phyloP scores from a whole-genome alignment of 2,797 vertebrate genomes.

The Periophthalmus magnuspinnatus region DNA sequence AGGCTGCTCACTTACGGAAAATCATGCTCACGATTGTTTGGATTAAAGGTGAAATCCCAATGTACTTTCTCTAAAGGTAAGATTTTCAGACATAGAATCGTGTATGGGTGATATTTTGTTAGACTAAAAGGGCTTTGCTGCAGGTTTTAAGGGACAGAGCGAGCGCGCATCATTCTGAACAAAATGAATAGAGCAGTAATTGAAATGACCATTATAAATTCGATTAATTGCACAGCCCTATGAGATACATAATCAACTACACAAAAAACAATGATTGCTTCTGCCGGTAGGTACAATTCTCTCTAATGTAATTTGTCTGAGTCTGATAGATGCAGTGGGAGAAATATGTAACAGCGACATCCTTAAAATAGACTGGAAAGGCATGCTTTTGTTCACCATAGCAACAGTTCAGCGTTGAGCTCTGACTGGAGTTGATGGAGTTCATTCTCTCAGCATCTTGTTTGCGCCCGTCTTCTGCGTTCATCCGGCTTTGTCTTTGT shows the following conservation, averaged over 20 bases:
- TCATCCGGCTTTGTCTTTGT: slow-evolving; percentile 38
- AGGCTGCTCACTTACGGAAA: no score
- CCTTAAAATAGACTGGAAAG: slow-evolving; percentile 67
- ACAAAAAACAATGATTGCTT: slow-evolving; percentile 15
- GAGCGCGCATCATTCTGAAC: no score
- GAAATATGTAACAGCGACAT: slow-evolving; percentile 38
- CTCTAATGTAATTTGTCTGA: slow-evolving; percentile 41
- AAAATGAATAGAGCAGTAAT: no score
- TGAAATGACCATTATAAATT: no score
- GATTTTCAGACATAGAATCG: no score
- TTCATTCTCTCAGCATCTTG: slow-evolving; percentile 46
- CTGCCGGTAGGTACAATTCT: slow-evolving; percentile 18
- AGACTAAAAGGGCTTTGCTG: no score
- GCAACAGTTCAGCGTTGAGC: slow-evolving; percentile 60
- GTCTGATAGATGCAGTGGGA: slow-evolving; percentile 48
- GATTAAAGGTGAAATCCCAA: no score
- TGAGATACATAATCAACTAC: not conserved
- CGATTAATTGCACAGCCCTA: no score
- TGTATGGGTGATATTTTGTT: no score
- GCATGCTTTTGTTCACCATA: slow-evolving; percentile 66
- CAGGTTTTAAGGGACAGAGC: no score
- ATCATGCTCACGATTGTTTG: no score
- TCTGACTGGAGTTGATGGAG: slow-evolving; percentile 52
- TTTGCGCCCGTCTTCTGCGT: slow-evolving; percentile 26
- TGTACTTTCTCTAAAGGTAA: no score